Evolutionary conservation across 2,888 invertebrate genomes (phyloP), one percentile per base, ranked within the genome.

Genomic region (Mimas tiliae): DNA sequence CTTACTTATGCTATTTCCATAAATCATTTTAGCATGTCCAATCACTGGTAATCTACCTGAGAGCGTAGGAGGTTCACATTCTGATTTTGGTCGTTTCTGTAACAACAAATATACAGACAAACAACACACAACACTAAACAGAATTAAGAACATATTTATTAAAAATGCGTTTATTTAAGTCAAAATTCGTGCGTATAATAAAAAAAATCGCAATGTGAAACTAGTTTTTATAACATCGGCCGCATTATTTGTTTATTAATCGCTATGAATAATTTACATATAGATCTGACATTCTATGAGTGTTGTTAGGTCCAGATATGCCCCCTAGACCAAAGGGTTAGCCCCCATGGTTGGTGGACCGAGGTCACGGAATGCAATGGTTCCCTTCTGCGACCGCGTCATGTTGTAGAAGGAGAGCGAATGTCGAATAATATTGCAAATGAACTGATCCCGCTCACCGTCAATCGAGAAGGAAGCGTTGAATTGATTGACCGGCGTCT

Each of bases 11-110:
- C 34, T 38, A 38, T 11, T 6, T 9, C 34, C 16, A 9, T 9
- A 34, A 11, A 55, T 11, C 16, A 34, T 34, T 38, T 55, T 55
- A 16, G 38, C 55, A 55, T 55, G 55, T n/a, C 55, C 55, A 55
- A 55, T 55, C 38, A 55, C 34, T 38, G 55, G 55, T 9, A 55
- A 16, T 38, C 38, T 38, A 6, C 55, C 55, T 8, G 55, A 16
- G 11, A 38, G 34, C 4, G 34, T 16, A 0, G 38, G 55, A 11
- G 55, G 55, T 4, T 55, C 55, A 38, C 11, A 55, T 55, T 38
- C 16, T 16, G 55, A 38, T 16, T 16, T 16, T 4, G 55, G 34
- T n/a, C 38, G 34, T 55, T 38, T 34, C 9, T 16, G 8, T 34
- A n/a, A 38, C 3, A 55, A 11, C 34, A 55, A 38, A 38, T 55